phyloP scores from a whole-genome alignment of 2,113 vertebrate species.

The Cebidichthys violaceus region DNA sequence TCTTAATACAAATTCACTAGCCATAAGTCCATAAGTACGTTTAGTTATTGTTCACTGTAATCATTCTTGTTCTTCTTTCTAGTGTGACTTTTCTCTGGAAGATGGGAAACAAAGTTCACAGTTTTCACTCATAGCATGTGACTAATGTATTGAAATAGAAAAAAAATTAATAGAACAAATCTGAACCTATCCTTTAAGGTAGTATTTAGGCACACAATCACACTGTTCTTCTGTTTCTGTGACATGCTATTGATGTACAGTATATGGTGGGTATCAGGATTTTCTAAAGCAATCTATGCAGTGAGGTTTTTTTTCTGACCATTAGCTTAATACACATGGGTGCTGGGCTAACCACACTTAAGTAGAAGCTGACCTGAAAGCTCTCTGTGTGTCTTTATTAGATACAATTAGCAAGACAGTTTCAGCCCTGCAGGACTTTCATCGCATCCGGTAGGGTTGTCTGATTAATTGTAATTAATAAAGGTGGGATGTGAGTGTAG shows the following conservation, averaged over 20 bases:
- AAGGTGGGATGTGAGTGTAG: not conserved
- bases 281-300: not conserved
- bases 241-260: not conserved
- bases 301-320: not conserved
- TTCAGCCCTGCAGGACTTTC: not conserved
- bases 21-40: not conserved
- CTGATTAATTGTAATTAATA: constrained; percentile 12
- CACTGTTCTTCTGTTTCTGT: not conserved
- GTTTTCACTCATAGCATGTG: not conserved
- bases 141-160: not conserved
- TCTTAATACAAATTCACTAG: not conserved
- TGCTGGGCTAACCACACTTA: not conserved
- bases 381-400: constrained; percentile 12
- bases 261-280: not conserved
- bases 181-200: not conserved
- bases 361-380: not conserved
- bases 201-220: not conserved
- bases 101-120: not conserved
- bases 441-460: not conserved
- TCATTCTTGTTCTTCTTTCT: not conserved
- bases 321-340: not conserved
- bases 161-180: not conserved
- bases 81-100: not conserved
- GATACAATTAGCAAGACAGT: constrained; percentile 14
- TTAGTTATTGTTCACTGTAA: not conserved